Evolutionary conservation across 2,888 invertebrate species (phyloP), one percentile per base, ranked within the genome.

Genomic region (Mythimna loreyi): DNA sequence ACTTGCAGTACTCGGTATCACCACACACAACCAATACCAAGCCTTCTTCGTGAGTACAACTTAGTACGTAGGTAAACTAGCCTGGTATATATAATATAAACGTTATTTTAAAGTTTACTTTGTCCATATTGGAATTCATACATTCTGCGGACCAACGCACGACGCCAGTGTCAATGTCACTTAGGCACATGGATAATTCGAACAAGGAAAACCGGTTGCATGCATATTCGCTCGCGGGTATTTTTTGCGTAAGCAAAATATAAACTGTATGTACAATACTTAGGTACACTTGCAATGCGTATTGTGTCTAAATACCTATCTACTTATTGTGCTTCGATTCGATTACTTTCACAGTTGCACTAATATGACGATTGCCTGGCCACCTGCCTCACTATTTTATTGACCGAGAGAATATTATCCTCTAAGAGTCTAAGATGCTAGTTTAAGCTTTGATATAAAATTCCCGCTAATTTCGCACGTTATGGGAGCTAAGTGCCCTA

Each of bases 141-240:
- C 11, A 49, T 80, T 76, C 70, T 73, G 66, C 68, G 72, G 82
- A 82, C 72, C 83, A 80, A 81, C 85, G 83, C 82, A 91, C 83
- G 80, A 81, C 85, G 83, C 82, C 92, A 91, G 84, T 90, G 92
- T 92, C 92, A 92, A 89, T 91, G 89, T 88, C 86, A 87, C 52
- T 25, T 72, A 30, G 66, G 77, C 73, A 71, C 75, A 86, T 84
- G 81, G 75, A 82, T 86, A 86, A 87, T 80, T 84, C 85, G 89
- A 85, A 90, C 92, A 91, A 93, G 93, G 92, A 87, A 85, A 93
- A 92, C 92, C 74, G 82, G 86, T 88, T 76, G 60, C 57, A 45
- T 40, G 53, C 43, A 60, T 63, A 60, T 65, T 55, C 23, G 28
- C 33, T 74, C 13, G 33, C 19, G 7, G 9, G 25, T 21, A 67